Evolutionary conservation across 30 jellyfish, hydroid and myxozoan genomes (phyloP), one percentile per base, ranked within the genome.

Genomic region (Hydractinia echinata): DNA sequence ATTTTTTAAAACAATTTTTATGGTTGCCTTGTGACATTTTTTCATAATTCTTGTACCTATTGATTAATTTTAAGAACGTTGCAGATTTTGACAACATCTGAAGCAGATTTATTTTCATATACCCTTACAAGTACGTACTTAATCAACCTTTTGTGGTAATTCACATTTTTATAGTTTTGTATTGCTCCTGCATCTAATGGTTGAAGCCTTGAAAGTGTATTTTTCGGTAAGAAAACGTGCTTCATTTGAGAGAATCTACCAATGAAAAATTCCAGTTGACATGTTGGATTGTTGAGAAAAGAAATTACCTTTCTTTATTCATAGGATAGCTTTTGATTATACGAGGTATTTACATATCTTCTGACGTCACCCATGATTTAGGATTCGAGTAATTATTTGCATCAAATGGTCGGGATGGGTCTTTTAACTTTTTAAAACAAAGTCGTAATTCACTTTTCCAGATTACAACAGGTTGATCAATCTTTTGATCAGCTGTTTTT

Each of bases 1-100:
- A 58, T 58, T 58, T 58, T 16, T 58, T 16, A 16, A 58, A 58
- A 58, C 15, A 58, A 58, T 58, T 11, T 58, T 58, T 58, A 1
- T 58, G 69, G 69, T 58, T 58, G 69, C 69, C 15, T 58, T 58
- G 69, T 58, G 19, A 58, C 69, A 58, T 58, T 16, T 58, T 58
- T 58, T 58, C 69, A 58, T 58, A 3, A n/a, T n/a, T 58, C 69
- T 16, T 1, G 69, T 58, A 58, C 69, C 3, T 3, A 58, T 58
- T 58, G 69, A 58, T 11, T 58, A 16, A 16, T 16, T 58, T 58
- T 13, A 16, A 58, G 18, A 58, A 58, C 69, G 19, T 58, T 16
- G 18, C 15, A 58, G 69, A 1, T 58, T 16, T 58, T 58, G 69
- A 58, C 69, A 3, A 58, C 3, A 1, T 58, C 69, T 58, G 3